Base-by-base conservation (phyloP, 1,140 invertebrate species). In the Rhynchophorus ferrugineus region DNA sequence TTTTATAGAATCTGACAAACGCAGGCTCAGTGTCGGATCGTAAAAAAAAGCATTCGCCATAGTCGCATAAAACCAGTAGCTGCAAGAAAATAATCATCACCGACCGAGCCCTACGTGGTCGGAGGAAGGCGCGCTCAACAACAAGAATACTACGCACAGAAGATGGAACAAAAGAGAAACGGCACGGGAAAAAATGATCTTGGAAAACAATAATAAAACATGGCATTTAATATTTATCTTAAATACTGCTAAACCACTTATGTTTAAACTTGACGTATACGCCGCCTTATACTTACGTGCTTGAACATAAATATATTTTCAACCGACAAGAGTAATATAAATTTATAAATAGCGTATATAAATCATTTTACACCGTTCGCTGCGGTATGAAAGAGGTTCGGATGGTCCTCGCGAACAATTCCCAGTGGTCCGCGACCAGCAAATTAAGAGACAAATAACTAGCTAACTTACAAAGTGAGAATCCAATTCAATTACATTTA, bases 291-390 rank as follows among this genome's bases (percentile, higher is more conserved):
- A 3, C 14, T 16, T 36, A 22, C 36, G 35, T 37, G 45, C 33
- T 13, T 18, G 5, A 33, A 45, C 45, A 47, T 36, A 47, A 47
- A 47, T 47, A 35, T 7, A 37, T 47, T 47, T 36, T 7, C 11
- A 20, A 14, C n/a, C 45, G 45, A 37, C 45, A 37, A 17, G 45
- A 13, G 17, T 18, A 37, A 47, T 37, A 47, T 47, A 36, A 47
- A 47, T 47, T 47, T 51, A 35, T 51, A 38, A 37, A 44, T 44
- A 29, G 33, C 41, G 16, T 38, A 38, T 35, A 44, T 51, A 51
- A 43, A 37, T 29, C 33, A 51, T 51, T 44, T 51, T 51, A 19
- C 43, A 44, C 44, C 20, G 19, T 51, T n/a, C n/a, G n/a, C n/a
- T 49, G 38, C 11, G 24, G 33, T 36, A 33, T 42, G n/a, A 16